phyloP scores from a whole-genome alignment of 2,888 invertebrate genomes.

The Gisinianus flammeolus region DNA sequence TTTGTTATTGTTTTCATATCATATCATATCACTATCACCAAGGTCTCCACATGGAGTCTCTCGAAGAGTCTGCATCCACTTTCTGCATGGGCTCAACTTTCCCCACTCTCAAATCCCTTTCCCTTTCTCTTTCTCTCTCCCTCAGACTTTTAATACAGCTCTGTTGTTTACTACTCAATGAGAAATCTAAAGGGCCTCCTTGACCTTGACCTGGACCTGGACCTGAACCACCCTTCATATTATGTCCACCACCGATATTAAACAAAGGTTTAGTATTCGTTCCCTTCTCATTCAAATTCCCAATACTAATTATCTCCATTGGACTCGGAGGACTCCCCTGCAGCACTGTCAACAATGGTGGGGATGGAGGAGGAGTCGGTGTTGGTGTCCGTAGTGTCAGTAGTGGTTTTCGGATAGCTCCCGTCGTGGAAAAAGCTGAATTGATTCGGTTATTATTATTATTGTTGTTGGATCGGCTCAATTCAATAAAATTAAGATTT shows the following conservation, averaged over 20 bases:
- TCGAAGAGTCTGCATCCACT: slow-evolving; percentile 14
- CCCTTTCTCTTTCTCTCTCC: background rate
- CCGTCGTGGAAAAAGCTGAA: background rate
- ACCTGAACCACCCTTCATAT: background rate
- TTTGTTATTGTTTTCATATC: no score
- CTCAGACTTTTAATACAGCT: background rate
- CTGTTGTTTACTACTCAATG: slow-evolving; percentile 36
- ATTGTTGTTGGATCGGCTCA: background rate
- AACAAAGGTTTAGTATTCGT: slow-evolving; percentile 20
- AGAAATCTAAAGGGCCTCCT: slow-evolving; percentile 54
- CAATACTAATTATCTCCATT: background rate
- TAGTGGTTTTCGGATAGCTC: background rate
- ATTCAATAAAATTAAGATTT: background rate
- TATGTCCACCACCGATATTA: background rate
- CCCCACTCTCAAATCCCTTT: slow-evolving; percentile 42
- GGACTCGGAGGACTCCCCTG: background rate
- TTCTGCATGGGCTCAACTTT: slow-evolving; percentile 53
- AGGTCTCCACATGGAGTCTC: slow-evolving; percentile 56
- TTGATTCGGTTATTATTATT: background rate
- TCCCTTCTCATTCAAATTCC: slow-evolving; percentile 31
- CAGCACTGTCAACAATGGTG: slow-evolving; percentile 29
- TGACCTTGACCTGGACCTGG: slow-evolving; percentile 20
- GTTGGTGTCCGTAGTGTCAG: slow-evolving; percentile 59
- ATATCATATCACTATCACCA: no score
- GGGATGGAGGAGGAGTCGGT: slow-evolving; percentile 53